Base-by-base conservation (phyloP, 1,140 invertebrate genomes). In the Ostrea denselamellosa region DNA sequence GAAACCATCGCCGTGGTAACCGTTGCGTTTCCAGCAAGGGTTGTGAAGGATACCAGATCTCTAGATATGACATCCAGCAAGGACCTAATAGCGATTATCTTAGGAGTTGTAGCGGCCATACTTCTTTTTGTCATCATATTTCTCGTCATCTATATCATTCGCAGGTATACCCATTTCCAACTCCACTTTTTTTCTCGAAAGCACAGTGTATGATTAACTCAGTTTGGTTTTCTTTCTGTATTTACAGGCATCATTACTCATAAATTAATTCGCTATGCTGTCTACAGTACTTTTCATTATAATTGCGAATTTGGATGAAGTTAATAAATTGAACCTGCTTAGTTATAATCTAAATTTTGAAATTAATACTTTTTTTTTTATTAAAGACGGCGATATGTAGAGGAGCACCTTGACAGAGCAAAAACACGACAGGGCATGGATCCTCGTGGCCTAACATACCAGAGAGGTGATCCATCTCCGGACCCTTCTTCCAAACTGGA, bases 51-150 rank as follows among this genome's bases (percentile, higher is more conserved):
- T 8, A 86, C 58, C 1, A 71, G 52, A 0, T 44, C 85, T 10
- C 58, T 82, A 8, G 83, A 71, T 12, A 89, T 90, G 90, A 83
- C 85, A 14, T 87, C 84, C 19, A 82, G 22, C 34, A 90, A 89
- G 68, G 87, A 90, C 71, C 85, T 89, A 9, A 12, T 91, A 12
- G 87, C 90, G 53, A 92, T 93, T 51, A 86, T 88, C 7, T 83
- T 93, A 22, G 92, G 90, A 3, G 89, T 86, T 12, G 77, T 91
- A 12, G 91, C 92, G 12, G 91, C 90, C 0, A 19, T 91, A 53
- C 68, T 93, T 14, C 81, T 93, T 9, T 83, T 93, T 14, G 71
- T 90, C 17, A 89, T 93, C 52, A 89, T 91, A 22, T 87, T 93
- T 9, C 86, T 93, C 0, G 51, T 91, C 19, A 85, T 93, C n/a